These are phyloP conservation scores for Daphoenositta chrysoptera DNA, from an alignment of 2,113 vertebrate genomes.

Conservation along the genomic window DNA sequence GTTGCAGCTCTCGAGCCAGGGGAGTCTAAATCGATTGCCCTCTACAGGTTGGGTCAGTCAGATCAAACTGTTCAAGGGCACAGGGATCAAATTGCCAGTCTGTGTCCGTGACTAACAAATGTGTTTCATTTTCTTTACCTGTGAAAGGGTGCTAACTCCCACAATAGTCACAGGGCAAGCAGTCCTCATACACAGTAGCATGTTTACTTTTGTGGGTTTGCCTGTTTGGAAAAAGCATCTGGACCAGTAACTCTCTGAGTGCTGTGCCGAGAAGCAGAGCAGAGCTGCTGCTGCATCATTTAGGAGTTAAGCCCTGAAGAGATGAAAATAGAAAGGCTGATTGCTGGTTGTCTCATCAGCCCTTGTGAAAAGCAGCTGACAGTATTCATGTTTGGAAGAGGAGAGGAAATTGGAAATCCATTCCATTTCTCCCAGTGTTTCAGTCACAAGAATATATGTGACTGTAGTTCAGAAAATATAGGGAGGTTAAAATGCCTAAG, in stretches of 20 bases:
- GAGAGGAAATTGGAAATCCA: conserved; percentile 46
- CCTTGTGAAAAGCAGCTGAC: conserved; percentile 53
- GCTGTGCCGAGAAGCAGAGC: background rate
- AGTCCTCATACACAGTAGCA: background rate
- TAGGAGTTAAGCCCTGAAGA: conserved; percentile 26
- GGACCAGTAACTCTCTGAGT: background rate
- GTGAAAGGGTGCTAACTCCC: background rate
- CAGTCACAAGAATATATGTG: background rate
- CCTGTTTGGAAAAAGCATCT: background rate
- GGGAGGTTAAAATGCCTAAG: background rate
- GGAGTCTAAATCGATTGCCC: background rate
- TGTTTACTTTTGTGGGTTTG: background rate
- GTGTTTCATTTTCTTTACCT: background rate
- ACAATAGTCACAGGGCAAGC: background rate
- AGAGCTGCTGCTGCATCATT: background rate
- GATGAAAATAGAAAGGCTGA: conserved; percentile 59
- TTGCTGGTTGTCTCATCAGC: conserved; percentile 56
- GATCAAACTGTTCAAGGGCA: background rate
- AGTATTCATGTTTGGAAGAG: conserved; percentile 9
- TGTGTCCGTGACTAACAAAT: background rate
- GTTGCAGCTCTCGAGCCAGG: background rate
- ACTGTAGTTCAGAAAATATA: background rate
- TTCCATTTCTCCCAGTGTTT: background rate
- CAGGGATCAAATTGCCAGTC: background rate
- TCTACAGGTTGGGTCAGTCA: background rate